Evolutionary conservation across 1,140 invertebrate genomes (phyloP).

Genomic region (Drosophila nigrodunni): DNA sequence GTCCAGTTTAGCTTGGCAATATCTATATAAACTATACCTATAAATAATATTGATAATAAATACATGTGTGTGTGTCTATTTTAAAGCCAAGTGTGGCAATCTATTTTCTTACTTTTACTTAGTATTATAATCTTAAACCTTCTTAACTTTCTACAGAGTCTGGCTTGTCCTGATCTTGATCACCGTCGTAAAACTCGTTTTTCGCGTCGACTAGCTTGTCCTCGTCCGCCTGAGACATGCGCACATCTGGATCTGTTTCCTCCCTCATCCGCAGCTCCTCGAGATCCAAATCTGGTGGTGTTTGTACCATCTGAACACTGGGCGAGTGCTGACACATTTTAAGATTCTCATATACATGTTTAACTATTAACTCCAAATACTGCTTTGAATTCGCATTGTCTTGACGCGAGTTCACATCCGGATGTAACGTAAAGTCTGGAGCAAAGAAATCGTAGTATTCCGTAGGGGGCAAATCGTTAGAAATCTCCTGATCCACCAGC

Average conservation of each 20-base stretch:
- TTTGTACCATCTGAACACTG: constrained; percentile 96
- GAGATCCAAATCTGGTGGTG: constrained; percentile 90
- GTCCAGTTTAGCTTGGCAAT: constrained; percentile 33
- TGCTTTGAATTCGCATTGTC: constrained; percentile 97
- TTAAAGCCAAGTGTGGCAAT: constrained; percentile 56
- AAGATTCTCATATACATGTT: constrained; percentile 93
- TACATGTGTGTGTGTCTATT: constrained; percentile 63
- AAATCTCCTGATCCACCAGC: constrained; percentile 95
- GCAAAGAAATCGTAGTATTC: constrained; percentile 98
- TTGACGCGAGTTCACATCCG: constrained; percentile 91
- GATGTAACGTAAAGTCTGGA: constrained; percentile 97
- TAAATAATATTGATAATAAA: constrained; percentile 48
- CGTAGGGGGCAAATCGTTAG: constrained; percentile 95
- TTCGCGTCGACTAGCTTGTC: constrained; percentile 94
- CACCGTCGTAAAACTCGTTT: constrained; percentile 97
- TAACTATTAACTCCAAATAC: constrained; percentile 94
- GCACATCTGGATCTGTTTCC: constrained; percentile 92
- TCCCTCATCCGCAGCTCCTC: constrained; percentile 88
- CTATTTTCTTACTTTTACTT: constrained; percentile 15
- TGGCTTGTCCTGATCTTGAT: constrained; percentile 91
- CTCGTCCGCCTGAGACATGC: constrained; percentile 91
- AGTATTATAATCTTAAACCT: constrained; percentile 1
- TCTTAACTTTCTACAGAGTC: constrained; percentile 65
- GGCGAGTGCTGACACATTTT: constrained; percentile 96
- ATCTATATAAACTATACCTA: constrained; percentile 30